Evolutionary conservation across 2,888 invertebrate species (phyloP), one percentile per base, ranked within the genome.

Genomic region (Trypoxylon attenuatum): DNA sequence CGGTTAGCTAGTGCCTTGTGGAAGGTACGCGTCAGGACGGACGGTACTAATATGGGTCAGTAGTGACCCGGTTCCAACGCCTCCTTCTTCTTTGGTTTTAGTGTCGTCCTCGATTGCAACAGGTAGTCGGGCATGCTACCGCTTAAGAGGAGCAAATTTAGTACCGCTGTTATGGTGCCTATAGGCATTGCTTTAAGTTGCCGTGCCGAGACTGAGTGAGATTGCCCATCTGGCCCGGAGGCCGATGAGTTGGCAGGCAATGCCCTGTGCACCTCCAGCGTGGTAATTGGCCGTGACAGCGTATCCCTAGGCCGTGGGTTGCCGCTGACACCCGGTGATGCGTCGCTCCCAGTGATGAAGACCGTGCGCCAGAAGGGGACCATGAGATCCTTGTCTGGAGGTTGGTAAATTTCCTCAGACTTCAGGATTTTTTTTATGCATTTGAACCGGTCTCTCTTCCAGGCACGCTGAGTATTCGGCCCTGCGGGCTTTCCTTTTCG

Each of bases 31-130:
- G 18, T 21, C 0, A 71, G 8, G 0, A 53, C 33, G 0, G 73
- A 71, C 0, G 61, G 50, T 5, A 73, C 51, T 25, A 72, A 66
- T 3, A 74, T 74, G 1, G 75, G 71, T 22, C 72, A 25, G 33
- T 56, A 74, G 1, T 68, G 66, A 0, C 57, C 63, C 0, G 71
- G 70, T 13, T 61, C 41, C 1, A 38, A 2, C 0, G 70, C 70
- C 0, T 43, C 69, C 0, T 59, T 43, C 13, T 58, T 72, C 15
- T 71, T 71, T 0, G 71, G 69, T 5, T 73, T 62, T 0, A 73
- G 49, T 1, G 55, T 51, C 5, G 75, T 75, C 5, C 19, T 52
- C 0, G 68, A 56, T 5, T 52, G 57, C 6, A 59, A 18, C 0
- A 72, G 64, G 4, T 69, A 38, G 4, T 52, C 1, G 0, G 72